phyloP scores from a whole-genome alignment of 1,140 invertebrate species.

The Physella acuta region DNA sequence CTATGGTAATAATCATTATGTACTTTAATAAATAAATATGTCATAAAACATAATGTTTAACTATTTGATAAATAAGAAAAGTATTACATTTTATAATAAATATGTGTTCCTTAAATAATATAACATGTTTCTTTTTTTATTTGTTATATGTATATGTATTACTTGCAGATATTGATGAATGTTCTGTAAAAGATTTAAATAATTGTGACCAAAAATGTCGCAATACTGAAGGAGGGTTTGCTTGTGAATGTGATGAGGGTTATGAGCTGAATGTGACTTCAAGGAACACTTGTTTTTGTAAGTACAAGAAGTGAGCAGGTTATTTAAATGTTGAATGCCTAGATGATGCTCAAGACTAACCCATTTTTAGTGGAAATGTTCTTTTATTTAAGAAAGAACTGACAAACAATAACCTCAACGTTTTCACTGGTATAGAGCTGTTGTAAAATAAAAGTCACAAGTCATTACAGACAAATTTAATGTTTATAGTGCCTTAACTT shows the following conservation, averaged over 20 bases:
- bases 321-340: too few species aligned
- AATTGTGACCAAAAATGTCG: slow-evolving; percentile 23
- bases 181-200: not conserved
- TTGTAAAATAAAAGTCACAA: too few species aligned
- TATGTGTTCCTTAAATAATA: not conserved
- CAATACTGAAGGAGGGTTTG: slow-evolving; percentile 67
- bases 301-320: too few species aligned
- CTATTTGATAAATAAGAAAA: not conserved
- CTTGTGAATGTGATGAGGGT: slow-evolving; percentile 62
- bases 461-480: too few species aligned
- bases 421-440: too few species aligned
- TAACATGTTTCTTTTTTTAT: slow-evolving; percentile 15
- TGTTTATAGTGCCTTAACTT: too few species aligned
- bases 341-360: too few species aligned
- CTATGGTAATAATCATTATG: not conserved
- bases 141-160: not conserved
- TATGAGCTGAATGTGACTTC: slow-evolving; percentile 20
- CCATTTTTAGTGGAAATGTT: too few species aligned
- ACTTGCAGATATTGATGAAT: slow-evolving; percentile 27
- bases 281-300: slow-evolving; percentile 22
- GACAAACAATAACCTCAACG: too few species aligned
- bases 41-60: not conserved
- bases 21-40: slow-evolving; percentile 16
- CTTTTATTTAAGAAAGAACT: too few species aligned
- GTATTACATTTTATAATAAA: not conserved